Evolutionary conservation across 1,140 invertebrate species (phyloP), one percentile per base, ranked within the genome.

Genomic region (Scaptomyza graminum): DNA sequence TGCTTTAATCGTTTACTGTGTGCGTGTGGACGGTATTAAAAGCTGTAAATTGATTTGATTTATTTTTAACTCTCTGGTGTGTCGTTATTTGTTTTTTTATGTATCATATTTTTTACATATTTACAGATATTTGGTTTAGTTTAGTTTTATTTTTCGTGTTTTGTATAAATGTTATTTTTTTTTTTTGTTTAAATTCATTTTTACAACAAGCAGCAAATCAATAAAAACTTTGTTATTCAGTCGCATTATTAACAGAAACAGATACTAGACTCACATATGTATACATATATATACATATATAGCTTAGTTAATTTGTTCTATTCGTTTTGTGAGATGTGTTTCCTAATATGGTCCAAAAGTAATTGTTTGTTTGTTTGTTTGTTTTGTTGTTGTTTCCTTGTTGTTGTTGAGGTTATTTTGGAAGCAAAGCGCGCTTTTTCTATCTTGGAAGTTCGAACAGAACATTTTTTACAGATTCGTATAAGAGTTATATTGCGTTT

Each of bases 1-100:
- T 59, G 74, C 49, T 80, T 47, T 71, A 62, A 69, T 73, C 65
- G 49, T 81, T 83, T 90, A 74, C 70, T 90, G 87, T 87, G 78
- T 90, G 87, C 87, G 90, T 89, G 90, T 91, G 90, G 90, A 91
- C 90, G 90, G 90, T 91, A 83, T 91, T 91, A 89, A 91, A 91
- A 91, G 90, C 90, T 91, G 87, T 91, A 90, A 89, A 87, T 90
- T 88, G 84, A 90, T 80, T 81, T 79, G 73, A 84, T 83, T 83
- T 88, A 73, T 84, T 79, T 84, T 79, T 68, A 78, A 74, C 51
- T 74, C 61, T 79, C 54, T 72, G 69, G 41, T 31, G 28, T 57
- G 51, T 63, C 28, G 28, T 5, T 28, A 6, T 28, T 3, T 28
- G 5, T 47, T 31, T 31, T 31, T 31, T 31, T 31, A 25, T 47